These are phyloP conservation scores for Clunio marinus DNA, from an alignment of 2,888 invertebrate species.

Conservation along the genomic window DNA sequence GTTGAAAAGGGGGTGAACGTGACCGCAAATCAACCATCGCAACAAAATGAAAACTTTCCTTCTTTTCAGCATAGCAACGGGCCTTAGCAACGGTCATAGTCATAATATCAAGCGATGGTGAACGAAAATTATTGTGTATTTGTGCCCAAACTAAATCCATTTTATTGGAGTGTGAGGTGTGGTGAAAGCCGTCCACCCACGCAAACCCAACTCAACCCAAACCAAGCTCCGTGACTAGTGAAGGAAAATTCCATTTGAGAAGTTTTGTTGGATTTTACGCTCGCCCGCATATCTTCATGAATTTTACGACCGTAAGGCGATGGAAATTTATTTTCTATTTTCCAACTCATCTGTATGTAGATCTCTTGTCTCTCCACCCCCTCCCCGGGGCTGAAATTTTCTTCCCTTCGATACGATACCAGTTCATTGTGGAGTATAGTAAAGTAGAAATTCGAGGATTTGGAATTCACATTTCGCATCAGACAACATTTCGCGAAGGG, in stretches of 20 bases:
- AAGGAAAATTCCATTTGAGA: neutral
- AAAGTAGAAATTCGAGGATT: neutral
- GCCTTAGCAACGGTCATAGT: conserved; percentile 28
- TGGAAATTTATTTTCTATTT: conserved; percentile 10
- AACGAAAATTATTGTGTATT: no score
- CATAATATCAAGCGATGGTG: neutral
- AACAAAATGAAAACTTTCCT: conserved; percentile 6
- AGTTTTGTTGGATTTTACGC: neutral
- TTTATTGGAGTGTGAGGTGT: neutral
- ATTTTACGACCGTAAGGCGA: neutral
- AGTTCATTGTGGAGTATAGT: conserved; percentile 22
- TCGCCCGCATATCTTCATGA: conserved; percentile 10
- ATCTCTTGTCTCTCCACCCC: neutral
- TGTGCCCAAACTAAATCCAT: neutral
- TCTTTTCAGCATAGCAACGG: conserved; percentile 27
- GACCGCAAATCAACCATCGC: conserved; percentile 33
- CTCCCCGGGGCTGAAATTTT: neutral
- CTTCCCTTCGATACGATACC: neutral
- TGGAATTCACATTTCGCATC: conserved; percentile 12
- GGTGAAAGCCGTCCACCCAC: neutral
- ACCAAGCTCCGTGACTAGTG: neutral
- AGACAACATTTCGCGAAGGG: conserved; percentile 5
- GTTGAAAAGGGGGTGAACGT: conserved; percentile 21
- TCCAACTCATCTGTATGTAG: conserved; percentile 9
- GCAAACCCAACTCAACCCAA: neutral